Conservation (phyloP, 53 echinoderm and acorn worm genomes). For the Paracentrotus lividus region DNA sequence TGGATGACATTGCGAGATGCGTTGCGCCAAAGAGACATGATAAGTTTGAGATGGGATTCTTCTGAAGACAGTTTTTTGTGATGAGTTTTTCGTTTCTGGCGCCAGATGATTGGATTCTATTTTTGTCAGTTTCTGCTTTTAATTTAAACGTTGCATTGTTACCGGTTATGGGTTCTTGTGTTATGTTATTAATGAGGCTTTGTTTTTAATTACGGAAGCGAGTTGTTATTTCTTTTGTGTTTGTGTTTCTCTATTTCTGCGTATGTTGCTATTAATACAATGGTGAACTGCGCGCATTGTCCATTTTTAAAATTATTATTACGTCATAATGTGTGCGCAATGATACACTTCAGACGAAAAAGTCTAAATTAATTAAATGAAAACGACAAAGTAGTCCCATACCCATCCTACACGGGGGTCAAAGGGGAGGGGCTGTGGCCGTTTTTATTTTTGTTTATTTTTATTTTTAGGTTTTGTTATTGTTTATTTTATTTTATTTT, state of each 20-base stretch:
- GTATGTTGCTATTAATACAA: not conserved
- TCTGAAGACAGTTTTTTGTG: not conserved
- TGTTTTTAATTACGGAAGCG: not conserved
- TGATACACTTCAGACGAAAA: too few species aligned
- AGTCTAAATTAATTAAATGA: too few species aligned
- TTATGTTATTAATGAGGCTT: not conserved
- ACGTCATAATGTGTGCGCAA: constrained; percentile 10
- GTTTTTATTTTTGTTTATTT: too few species aligned
- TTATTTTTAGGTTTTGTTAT: too few species aligned
- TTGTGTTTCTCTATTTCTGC: not conserved
- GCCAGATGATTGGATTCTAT: too few species aligned
- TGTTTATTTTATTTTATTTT: too few species aligned
- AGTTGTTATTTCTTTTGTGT: not conserved
- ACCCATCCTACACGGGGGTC: too few species aligned
- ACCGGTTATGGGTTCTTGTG: not conserved
- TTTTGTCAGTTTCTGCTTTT: not conserved
- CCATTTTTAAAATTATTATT: not conserved
- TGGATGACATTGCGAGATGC: not conserved
- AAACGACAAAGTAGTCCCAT: too few species aligned
- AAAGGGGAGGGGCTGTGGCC: too few species aligned
- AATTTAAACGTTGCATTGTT: not conserved
- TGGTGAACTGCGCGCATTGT: constrained; percentile 14
- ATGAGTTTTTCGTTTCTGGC: not conserved
- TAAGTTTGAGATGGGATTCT: not conserved
- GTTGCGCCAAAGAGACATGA: constrained; percentile 16